Base-by-base conservation (phyloP, 2,888 invertebrate genomes). In the Hyposoter didymator region DNA sequence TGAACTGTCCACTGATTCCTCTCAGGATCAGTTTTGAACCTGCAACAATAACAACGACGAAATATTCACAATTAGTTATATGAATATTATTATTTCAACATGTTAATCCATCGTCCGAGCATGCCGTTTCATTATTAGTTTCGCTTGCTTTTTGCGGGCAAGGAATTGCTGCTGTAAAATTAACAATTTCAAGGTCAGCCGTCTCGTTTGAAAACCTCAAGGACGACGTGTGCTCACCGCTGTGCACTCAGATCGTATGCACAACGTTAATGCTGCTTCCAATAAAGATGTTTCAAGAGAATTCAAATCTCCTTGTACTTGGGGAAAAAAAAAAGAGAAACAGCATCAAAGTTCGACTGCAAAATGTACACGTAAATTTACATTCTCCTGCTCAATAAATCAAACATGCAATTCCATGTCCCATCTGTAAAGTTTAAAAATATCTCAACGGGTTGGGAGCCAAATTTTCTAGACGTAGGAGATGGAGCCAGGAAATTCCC, bases 1-100 rank as follows among this genome's bases (percentile, higher is more conserved):
- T 95, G 93, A 99, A 98, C 90, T 96, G 96, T 0, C 99, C 99
- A 88, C 96, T 97, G 78, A 99, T 95, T 78, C 96, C 96, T 86
- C 97, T 95, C 80, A 99, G 94, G 89, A 99, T 97, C 52, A 96
- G 94, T 93, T 98, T 98, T 1, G 96, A 95, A 88, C 96, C 97
- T 97, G 94, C 4, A 85, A 90, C 78, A 55, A 90, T 78, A 66
- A 45, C 22, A 52, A 45, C 8, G 67, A 64, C 39, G 10, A 49
- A 52, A 66, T 47, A 73, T 28, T 28, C 14, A 59, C 45, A 72
- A 72, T 69, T 43, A 22, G 19, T 64, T 6, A 12, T 3, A 12
- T 3, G 17, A 14, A n/a, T 14, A 28, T n/a, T n/a, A 28, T 59
- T 67, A 0, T 17, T 69, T 1, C 17, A 69, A 47, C 45, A 4